phyloP scores from a whole-genome alignment of 2,888 invertebrate genomes.

The Tachystola acroxantha region DNA sequence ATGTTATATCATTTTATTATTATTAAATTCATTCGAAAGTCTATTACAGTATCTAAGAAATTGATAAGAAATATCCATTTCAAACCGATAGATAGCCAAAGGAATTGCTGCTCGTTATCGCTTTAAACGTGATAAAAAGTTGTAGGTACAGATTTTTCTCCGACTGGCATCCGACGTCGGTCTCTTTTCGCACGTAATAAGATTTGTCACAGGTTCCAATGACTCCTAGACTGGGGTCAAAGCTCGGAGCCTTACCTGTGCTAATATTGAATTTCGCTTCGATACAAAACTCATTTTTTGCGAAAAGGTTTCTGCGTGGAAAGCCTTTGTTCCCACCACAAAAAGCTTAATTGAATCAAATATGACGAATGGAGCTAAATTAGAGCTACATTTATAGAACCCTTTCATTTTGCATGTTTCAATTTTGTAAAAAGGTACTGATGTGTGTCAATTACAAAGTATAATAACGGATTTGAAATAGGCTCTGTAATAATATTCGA shows the following conservation, averaged over 20 bases:
- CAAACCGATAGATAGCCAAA: no score
- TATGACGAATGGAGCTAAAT: no score
- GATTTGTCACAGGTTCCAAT: slow-evolving; percentile 12
- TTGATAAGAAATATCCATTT: no score
- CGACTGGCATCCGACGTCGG: slow-evolving; percentile 3
- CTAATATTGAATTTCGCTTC: background rate
- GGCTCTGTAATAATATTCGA: no score
- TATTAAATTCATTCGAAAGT: no score
- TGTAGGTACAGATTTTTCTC: background rate
- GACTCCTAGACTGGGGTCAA: slow-evolving; percentile 6
- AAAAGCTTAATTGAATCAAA: background rate
- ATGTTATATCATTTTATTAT: no score
- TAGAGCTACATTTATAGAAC: no score
- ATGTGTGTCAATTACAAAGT: no score
- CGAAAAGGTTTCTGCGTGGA: background rate
- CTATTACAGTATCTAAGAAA: no score
- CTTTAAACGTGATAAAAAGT: slow-evolving; percentile 9
- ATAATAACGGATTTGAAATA: no score
- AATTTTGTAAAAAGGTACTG: no score
- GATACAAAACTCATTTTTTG: background rate
- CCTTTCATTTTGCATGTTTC: slow-evolving; percentile 1
- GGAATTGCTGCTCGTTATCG: slow-evolving; percentile 8
- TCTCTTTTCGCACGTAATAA: slow-evolving; percentile 7
- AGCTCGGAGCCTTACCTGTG: slow-evolving; percentile 2
- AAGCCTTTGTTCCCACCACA: background rate